Percentiles rank a stretch among this genome's conserved stretches.
Conservation (phyloP, 1,140 invertebrate genomes). For the Micrasema longulum region DNA sequence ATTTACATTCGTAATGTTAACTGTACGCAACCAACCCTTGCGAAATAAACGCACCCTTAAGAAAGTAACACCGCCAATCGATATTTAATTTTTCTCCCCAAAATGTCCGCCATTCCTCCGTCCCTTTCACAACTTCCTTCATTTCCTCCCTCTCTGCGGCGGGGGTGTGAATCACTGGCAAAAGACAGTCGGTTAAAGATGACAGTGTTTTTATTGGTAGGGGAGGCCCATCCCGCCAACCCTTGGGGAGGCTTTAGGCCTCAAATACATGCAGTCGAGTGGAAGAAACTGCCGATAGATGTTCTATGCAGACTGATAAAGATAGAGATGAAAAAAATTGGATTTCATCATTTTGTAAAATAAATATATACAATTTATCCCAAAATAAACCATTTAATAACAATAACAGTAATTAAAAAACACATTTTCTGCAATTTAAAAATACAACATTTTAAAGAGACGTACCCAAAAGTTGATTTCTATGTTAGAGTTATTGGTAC, state of each 20-base stretch:
- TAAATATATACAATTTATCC: too few species aligned
- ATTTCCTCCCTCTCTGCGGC: slow-evolving; percentile 10
- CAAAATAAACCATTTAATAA: too few species aligned
- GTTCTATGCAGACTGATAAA: background rate
- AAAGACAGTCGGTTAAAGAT: slow-evolving; percentile 51
- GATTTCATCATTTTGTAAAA: too few species aligned
- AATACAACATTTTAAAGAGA: too few species aligned
- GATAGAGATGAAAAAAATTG: background rate
- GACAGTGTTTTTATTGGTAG: slow-evolving; percentile 52
- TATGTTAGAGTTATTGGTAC: too few species aligned
- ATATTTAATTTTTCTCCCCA: slow-evolving; percentile 38
- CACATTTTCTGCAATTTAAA: too few species aligned
- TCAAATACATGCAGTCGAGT: slow-evolving; percentile 32
- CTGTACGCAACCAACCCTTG: slow-evolving; percentile 4
- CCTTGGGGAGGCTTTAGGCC: slow-evolving; percentile 30
- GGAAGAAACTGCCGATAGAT: slow-evolving; percentile 11
- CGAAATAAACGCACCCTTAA: slow-evolving; percentile 30
- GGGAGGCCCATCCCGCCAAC: background rate
- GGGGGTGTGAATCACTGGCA: slow-evolving; percentile 49
- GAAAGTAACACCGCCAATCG: slow-evolving; percentile 39
- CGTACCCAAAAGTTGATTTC: too few species aligned
- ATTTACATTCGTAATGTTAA: too few species aligned
- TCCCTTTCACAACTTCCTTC: slow-evolving; percentile 7
- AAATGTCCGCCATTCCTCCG: background rate
- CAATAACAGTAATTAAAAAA: too few species aligned